Base-by-base conservation (phyloP, 2,797 vertebrate species). In the Tapirus indicus region DNA sequence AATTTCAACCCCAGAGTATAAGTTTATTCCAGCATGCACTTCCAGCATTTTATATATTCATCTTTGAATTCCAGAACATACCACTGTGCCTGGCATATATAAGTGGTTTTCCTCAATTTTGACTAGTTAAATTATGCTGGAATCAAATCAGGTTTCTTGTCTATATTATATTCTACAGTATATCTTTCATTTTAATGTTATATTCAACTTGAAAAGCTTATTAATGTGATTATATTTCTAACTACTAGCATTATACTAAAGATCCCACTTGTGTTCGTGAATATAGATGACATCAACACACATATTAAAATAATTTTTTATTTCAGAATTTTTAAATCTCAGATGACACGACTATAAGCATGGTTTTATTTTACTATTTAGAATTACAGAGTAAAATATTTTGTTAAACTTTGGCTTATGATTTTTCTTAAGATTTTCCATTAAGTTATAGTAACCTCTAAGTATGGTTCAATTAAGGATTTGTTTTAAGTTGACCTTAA, bases 191-290 rank as follows among this genome's bases (percentile, higher is more conserved):
- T n/a, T 62, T 92, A 75, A 64, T 86, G 16, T 41, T 89, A 4
- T 64, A 56, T 95, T 95, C 75, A 95, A 12, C 20, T 79, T 85
- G n/a, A 72, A 94, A 90, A 84, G 12, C 47, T 90, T 93, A 77
- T 82, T 87, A 41, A 80, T 92, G 11, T 92, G 68, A 62, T 75
- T 66, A 49, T 92, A 62, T 62, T 23, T n/a, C 60, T 91, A 87
- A 74, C 35, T 87, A 49, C 47, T 66, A 49, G 29, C 21, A 69
- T 89, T 87, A 54, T 60, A 4, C 44, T 58, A 62, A 62, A 92
- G 44, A 35, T 47, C 10, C 25, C 32, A 60, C 21, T 91, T 94
- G 14, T 79, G n/a, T 80, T 89, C 86, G 27, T 60, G 86, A 82
- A 94, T 18, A 0, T 62, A 80, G 41, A 29, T 90, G 52, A 69